Percentiles rank a stretch among this genome's conserved stretches.
phyloP scores from a whole-genome alignment of 2,888 invertebrate genomes.

The Cyrtodaria siliqua region DNA sequence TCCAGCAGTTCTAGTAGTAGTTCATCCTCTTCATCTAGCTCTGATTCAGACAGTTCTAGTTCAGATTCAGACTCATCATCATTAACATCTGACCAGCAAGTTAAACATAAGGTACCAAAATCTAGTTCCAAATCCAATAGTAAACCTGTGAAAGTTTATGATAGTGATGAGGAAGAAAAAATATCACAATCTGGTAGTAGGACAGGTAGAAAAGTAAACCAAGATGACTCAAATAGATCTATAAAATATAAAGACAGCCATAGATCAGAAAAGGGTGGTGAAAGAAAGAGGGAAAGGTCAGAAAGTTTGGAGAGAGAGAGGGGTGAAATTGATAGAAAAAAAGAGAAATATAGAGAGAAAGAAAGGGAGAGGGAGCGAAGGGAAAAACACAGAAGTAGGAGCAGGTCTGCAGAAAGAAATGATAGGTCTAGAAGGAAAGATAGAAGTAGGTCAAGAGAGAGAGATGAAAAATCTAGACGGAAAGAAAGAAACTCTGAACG shows the following conservation, averaged over 20 bases:
- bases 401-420: constrained; percentile 38
- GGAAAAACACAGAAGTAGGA: constrained; percentile 46
- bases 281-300: constrained; percentile 37
- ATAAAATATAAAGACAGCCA: constrained; percentile 24
- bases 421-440: constrained; percentile 34
- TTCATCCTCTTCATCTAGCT: constrained; percentile 64
- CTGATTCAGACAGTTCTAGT: constrained; percentile 65
- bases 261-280: constrained; percentile 33
- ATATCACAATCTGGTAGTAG: constrained; percentile 5
- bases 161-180: constrained; percentile 14
- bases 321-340: constrained; percentile 10
- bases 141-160: background rate
- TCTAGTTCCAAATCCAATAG: constrained; percentile 24
- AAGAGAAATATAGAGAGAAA: constrained; percentile 11
- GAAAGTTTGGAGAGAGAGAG: constrained; percentile 45
- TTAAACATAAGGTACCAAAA: constrained; percentile 19
- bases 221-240: constrained; percentile 52
- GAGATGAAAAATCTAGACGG: constrained; percentile 36
- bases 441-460: constrained; percentile 48
- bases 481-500: constrained; percentile 31
- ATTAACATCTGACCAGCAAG: constrained; percentile 13
- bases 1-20: constrained; percentile 65
- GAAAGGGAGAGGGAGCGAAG: constrained; percentile 34
- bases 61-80: constrained; percentile 58
- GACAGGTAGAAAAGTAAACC: constrained; percentile 23